Base-by-base conservation (phyloP, 2,888 invertebrate species). In the Eupithecia pulchellata region DNA sequence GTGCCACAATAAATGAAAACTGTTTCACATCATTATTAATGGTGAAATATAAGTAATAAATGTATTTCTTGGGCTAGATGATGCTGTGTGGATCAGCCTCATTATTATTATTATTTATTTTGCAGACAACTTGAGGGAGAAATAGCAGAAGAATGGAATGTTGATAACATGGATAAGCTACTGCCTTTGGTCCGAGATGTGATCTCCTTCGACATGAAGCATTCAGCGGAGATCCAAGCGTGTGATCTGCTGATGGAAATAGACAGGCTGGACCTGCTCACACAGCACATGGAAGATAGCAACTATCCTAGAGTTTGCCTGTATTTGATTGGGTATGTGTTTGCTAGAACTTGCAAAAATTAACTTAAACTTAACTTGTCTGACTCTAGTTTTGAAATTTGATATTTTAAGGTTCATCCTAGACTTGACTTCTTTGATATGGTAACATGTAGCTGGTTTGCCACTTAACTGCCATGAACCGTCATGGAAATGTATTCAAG, bases 181-280 rank as follows among this genome's bases (percentile, higher is more conserved):
- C 93, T 98, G 72, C 95, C 96, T 4, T 91, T 99, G 69, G 97
- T 99, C 1, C 95, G 97, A 73, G 97, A 98, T 86, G 98, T 99
- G 64, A 96, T 99, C 30, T 96, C 97, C 0, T 99, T 99, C 89
- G 98, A 99, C 87, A 99, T 99, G 97, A 96, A 96, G 75, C 99
- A 99, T 90, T 99, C 99, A 84, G 99, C 99, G 1, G 99, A 99
- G 92, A 98, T 99, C 0, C 99, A 99, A 91, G 99, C 99, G 0
- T 99, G 99, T 89, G 99, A 99, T 93, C 94, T 99, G 71, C 94
- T 99, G 0, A 99, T 99, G 97, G 99, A 99, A 94, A 98, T 99
- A 78, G 99, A 99, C 85, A 95, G 96, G 74, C 94, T 99, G 62
- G 97, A 98, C 82, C 92, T 99, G 64, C 92, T 99, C 27, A 96